A percentile compares a stretch with the other conserved stretches of the same genome.
Evolutionary conservation across 2,113 vertebrate genomes (phyloP).

Genomic region (Neotragus pygmaeus): DNA sequence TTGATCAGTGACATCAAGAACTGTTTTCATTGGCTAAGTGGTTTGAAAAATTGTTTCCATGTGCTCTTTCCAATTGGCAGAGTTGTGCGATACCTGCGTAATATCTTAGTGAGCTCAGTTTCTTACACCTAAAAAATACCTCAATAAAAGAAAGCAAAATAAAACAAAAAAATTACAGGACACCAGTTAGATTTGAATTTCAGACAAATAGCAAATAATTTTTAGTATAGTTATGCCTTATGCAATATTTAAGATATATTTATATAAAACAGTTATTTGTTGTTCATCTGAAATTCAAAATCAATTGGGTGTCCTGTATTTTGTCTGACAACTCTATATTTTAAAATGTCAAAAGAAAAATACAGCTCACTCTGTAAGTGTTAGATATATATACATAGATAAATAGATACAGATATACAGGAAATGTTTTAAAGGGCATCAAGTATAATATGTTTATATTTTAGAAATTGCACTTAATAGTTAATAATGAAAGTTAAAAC

Average conservation of each 20-base stretch:
- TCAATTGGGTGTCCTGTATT: neutral
- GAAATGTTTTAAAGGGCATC: neutral
- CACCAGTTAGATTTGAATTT: neutral
- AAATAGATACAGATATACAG: neutral
- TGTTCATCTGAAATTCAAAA: neutral
- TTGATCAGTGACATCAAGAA: constrained; percentile 4
- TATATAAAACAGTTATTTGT: neutral
- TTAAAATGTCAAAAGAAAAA: neutral
- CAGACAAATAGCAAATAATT: neutral
- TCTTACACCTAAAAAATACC: neutral
- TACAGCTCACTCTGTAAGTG: neutral
- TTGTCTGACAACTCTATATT: neutral
- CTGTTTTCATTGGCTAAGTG: neutral
- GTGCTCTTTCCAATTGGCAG: neutral
- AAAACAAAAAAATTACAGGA: neutral
- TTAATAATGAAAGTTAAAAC: neutral
- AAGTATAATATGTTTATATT: neutral
- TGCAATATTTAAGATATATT: neutral
- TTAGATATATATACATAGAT: neutral
- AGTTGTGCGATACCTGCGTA: neutral
- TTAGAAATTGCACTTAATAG: neutral
- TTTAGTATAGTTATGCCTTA: neutral
- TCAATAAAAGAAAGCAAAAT: neutral
- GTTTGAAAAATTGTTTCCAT: neutral
- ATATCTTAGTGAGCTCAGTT: neutral